Evolutionary conservation across 2,113 vertebrate genomes (phyloP).

Genomic region (Apodemus speciosus): DNA sequence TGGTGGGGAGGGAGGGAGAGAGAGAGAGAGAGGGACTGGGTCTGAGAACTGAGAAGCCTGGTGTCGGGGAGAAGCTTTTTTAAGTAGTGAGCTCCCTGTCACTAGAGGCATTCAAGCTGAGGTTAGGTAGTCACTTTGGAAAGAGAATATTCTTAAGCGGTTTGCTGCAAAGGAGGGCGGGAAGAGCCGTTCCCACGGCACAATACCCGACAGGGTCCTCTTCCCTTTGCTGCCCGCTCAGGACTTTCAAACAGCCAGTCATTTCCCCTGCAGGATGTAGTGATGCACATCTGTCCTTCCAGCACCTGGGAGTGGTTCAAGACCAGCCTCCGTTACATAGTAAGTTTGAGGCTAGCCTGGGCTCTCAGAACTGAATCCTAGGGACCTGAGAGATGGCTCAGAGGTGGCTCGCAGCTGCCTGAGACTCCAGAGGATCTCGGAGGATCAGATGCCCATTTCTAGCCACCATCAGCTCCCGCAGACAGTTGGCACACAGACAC

Average conservation of each 20-base stretch:
- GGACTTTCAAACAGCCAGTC: background rate
- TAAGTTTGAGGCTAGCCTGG: background rate
- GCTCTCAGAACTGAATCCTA: background rate
- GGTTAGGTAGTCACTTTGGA: background rate
- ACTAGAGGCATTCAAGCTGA: background rate
- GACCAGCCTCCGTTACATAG: background rate
- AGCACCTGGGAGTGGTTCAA: background rate
- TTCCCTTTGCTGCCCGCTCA: background rate
- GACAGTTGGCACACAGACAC: background rate
- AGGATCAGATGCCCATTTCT: background rate
- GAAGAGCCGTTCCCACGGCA: background rate
- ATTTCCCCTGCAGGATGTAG: background rate
- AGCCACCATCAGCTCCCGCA: background rate
- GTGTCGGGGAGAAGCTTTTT: background rate
- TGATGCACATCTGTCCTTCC: background rate
- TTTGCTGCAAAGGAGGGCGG: background rate
- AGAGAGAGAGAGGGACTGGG: background rate
- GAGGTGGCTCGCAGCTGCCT: background rate
- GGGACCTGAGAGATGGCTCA: background rate
- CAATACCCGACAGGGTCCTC: background rate
- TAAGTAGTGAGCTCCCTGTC: background rate
- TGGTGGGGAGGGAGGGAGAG: too few species aligned
- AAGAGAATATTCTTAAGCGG: background rate
- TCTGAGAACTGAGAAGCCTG: background rate
- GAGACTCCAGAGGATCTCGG: background rate